These are phyloP conservation scores for Macaca fascicularis DNA, from an alignment of 2,113 vertebrate genomes.

Conservation along the genomic window T2T-MFA8v1.1 NC_088379.1:177942501-177943000, in stretches of 20 bases:
- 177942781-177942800: background rate
- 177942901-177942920: too few species aligned
- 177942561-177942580: background rate
- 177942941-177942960: too few species aligned
- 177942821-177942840: too few species aligned
- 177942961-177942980: too few species aligned
- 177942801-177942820: background rate
- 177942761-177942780: background rate
- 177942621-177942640: background rate
- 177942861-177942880: too few species aligned
- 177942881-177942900: too few species aligned
- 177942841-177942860: too few species aligned
- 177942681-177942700: background rate
- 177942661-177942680: background rate
- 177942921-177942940: too few species aligned
- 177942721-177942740: background rate
- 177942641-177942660: background rate
- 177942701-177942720: background rate
- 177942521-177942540: fast-evolving
- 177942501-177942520: background rate
- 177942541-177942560: background rate
- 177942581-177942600: background rate
- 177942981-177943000: too few species aligned
- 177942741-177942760: background rate
- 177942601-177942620: background rate